Conservation (phyloP, 2,797 vertebrate genomes). For the Anguilla anguilla region DNA sequence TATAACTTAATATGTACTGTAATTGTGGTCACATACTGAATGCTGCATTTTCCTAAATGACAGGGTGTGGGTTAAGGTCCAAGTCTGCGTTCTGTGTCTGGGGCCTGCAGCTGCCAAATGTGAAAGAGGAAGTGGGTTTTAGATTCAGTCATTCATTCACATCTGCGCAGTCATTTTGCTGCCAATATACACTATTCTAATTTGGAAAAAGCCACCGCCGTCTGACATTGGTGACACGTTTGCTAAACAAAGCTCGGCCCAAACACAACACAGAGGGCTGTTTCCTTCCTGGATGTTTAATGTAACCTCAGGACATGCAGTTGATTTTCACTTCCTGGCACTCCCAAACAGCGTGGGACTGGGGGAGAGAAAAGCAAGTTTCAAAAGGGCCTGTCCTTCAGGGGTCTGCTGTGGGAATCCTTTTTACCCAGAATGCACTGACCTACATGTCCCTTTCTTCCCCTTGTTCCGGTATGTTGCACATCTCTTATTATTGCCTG, state of each 20-base stretch:
- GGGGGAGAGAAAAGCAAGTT: neutral
- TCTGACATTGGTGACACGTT: neutral
- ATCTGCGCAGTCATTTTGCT: neutral
- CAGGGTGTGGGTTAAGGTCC: constrained; percentile 28
- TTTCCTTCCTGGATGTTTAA: neutral
- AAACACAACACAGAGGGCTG: neutral
- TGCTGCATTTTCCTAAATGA: constrained; percentile 65
- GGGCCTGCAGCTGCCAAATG: constrained; percentile 47
- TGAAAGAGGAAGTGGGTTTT: constrained; percentile 29
- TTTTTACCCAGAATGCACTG: neutral
- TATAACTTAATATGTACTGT: constrained; percentile 48
- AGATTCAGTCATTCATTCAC: constrained; percentile 32
- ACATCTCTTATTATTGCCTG: constrained; percentile 48
- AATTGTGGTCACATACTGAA: constrained; percentile 61
- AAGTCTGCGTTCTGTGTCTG: constrained; percentile 61
- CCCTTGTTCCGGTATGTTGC: constrained; percentile 26
- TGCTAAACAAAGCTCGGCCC: neutral
- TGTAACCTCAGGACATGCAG: neutral
- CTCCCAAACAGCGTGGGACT: neutral
- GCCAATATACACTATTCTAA: neutral
- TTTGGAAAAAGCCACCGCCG: neutral
- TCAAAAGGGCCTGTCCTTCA: neutral
- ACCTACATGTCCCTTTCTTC: neutral
- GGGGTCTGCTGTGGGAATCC: neutral
- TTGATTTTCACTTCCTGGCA: neutral